A percentile compares a stretch with the other conserved stretches of the same genome.
Evolutionary conservation across 2,888 invertebrate species (phyloP).

Genomic region (Cinara cedri): DNA sequence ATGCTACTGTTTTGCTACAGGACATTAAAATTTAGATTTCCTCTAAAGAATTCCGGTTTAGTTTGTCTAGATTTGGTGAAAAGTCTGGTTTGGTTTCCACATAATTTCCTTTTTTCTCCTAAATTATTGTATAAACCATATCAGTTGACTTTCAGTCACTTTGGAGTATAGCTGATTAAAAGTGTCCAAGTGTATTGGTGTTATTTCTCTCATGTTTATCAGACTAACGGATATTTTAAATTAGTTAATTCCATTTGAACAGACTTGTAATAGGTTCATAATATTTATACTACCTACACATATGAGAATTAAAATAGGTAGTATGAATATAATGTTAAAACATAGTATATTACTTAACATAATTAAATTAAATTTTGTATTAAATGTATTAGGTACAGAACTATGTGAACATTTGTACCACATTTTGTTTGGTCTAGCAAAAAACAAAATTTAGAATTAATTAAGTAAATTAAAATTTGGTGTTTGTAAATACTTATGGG

Average conservation of each 20-base stretch:
- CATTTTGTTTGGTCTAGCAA: too few relatives aligned
- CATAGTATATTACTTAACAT: not conserved
- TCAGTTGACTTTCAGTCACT: not conserved
- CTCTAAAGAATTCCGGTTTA: not conserved
- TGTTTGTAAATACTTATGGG: too few relatives aligned
- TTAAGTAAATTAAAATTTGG: too few relatives aligned
- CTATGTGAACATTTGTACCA: too few relatives aligned
- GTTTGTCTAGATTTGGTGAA: constrained; percentile 2
- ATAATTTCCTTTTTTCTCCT: not conserved
- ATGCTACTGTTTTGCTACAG: not conserved
- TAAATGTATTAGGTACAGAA: too few relatives aligned
- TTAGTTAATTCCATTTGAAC: not conserved
- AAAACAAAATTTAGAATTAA: too few relatives aligned
- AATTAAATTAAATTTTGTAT: too few relatives aligned
- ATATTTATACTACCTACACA: not conserved
- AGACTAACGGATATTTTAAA: not conserved
- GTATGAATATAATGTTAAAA: not conserved
- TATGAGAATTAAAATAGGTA: not conserved
- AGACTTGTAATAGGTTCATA: not conserved
- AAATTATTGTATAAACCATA: too few relatives aligned
- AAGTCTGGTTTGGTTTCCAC: not conserved
- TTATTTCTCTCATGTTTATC: not conserved
- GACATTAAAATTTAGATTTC: not conserved
- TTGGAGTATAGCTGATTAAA: too few relatives aligned
- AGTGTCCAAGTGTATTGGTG: not conserved